Conservation (phyloP, 2,797 vertebrate species). For the Epinephelus malabaricus region DNA sequence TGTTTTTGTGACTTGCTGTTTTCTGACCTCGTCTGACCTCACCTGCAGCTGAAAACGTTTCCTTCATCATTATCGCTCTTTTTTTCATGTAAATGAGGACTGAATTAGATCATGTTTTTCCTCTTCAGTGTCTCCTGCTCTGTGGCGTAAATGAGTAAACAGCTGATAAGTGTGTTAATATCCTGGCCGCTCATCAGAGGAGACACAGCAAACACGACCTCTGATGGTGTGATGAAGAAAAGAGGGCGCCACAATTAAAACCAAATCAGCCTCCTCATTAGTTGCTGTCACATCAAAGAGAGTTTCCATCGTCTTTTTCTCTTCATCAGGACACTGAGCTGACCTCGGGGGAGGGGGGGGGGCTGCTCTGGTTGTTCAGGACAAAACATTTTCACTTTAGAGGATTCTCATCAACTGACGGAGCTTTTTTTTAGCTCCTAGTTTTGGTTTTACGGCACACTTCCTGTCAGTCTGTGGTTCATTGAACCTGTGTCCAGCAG, state of each 20-base stretch:
- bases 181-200: neutral
- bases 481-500: no score
- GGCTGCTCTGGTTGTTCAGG: neutral
- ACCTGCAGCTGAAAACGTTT: no score
- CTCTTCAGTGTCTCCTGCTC: neutral
- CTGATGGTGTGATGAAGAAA: constrained; percentile 3
- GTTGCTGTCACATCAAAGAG: constrained; percentile 14
- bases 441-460: no score
- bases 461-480: no score
- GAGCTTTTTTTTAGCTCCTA: no score
- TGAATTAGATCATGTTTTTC: no score
- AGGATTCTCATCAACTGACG: neutral
- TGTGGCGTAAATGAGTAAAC: neutral
- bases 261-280: constrained; percentile 23
- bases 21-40: no score
- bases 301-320: neutral
- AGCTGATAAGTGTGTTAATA: neutral
- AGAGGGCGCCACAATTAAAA: neutral
- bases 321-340: neutral
- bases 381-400: neutral
- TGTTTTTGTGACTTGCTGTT: no score
- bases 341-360: rapidly evolving
- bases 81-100: no score
- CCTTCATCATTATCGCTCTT: no score
- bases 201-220: neutral